Evolutionary conservation across 1,140 invertebrate species (phyloP).

Genomic region (Papilio glaucus): DNA sequence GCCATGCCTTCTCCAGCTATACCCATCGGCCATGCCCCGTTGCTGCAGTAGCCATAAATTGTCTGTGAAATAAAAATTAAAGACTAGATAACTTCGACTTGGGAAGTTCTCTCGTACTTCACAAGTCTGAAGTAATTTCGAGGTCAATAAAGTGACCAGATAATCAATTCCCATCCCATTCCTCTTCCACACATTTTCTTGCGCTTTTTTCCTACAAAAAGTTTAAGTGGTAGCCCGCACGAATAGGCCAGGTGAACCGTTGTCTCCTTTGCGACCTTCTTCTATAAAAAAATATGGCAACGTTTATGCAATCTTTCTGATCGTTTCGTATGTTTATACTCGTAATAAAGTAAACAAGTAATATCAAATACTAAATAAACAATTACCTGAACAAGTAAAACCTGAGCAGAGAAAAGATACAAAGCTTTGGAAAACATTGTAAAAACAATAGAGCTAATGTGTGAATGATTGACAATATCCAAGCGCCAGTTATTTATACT

Average conservation of each 20-base stretch:
- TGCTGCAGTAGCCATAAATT: conserved; percentile 3
- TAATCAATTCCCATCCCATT: no score
- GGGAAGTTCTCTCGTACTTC: no score
- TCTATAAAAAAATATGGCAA: no score
- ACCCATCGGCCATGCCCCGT: conserved; percentile 29
- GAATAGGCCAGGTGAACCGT: no score
- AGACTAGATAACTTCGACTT: background rate
- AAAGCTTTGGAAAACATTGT: background rate
- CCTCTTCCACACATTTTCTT: no score
- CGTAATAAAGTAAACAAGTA: no score
- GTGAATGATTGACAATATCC: background rate
- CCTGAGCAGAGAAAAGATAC: background rate
- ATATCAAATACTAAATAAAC: background rate
- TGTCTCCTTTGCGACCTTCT: no score
- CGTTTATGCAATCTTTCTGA: no score
- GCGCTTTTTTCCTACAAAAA: no score
- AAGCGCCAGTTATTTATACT: conserved; percentile 5
- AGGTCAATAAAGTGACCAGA: background rate
- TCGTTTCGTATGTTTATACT: no score
- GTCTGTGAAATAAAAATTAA: background rate
- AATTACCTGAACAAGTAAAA: conserved; percentile 11
- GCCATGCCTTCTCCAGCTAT: conserved; percentile 21
- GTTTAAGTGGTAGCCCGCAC: no score
- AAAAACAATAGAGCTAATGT: background rate
- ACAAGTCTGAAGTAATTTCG: no score